phyloP scores from a whole-genome alignment of 2,113 vertebrate genomes.

The Pteruthius melanotis region DNA sequence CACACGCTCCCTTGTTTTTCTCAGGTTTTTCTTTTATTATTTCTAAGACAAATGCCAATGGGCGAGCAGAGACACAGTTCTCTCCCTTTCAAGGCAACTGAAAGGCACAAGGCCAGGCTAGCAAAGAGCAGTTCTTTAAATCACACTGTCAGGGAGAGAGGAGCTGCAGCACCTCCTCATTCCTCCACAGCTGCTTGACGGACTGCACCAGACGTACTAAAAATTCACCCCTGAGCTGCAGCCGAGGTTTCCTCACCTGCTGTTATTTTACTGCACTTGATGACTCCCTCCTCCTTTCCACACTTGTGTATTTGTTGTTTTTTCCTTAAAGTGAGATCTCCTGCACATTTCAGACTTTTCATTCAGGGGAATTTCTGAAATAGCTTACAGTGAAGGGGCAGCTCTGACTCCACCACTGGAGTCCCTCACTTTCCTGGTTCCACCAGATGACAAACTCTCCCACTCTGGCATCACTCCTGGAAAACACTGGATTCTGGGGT shows the following conservation, averaged over 20 bases:
- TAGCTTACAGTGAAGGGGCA: background rate
- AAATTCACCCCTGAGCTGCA: constrained; percentile 6
- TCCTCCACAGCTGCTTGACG: constrained; percentile 13
- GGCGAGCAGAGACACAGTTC: background rate
- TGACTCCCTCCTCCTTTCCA: background rate
- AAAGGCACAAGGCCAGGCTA: constrained; percentile 51
- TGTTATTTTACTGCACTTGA: background rate
- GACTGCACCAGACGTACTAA: background rate
- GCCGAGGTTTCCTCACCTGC: background rate
- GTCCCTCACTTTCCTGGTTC: background rate
- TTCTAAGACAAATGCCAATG: constrained; percentile 24
- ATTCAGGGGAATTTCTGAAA: background rate
- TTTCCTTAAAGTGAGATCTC: background rate
- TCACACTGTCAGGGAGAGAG: constrained; percentile 38
- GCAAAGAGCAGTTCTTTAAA: background rate
- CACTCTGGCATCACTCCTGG: background rate
- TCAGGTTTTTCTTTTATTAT: background rate
- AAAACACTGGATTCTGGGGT: background rate
- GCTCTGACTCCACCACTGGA: background rate
- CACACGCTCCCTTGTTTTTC: accelerated
- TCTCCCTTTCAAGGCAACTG: background rate
- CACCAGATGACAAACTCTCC: background rate
- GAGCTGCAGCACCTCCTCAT: constrained; percentile 9
- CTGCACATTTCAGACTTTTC: background rate
- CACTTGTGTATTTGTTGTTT: background rate